Evolutionary conservation across 2,888 invertebrate species (phyloP).

Genomic region (Portevinia maculata): DNA sequence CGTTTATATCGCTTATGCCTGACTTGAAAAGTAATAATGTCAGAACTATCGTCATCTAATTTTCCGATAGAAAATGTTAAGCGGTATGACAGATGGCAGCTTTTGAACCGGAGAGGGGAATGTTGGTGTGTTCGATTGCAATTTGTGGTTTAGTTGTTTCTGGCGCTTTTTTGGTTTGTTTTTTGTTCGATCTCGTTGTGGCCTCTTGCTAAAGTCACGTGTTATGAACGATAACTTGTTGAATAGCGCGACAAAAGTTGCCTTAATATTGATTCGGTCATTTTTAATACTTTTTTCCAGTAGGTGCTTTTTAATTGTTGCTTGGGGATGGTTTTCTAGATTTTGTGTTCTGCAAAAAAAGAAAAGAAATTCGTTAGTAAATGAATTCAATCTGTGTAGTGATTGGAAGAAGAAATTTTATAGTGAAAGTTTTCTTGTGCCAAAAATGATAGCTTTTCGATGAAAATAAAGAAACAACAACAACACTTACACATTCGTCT

Average conservation of each 20-base stretch:
- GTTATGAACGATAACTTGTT: constrained; percentile 60
- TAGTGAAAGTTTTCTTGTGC: no score
- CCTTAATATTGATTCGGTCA: constrained; percentile 47
- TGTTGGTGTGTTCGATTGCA: constrained; percentile 31
- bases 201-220: constrained; percentile 31
- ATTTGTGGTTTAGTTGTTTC: constrained; percentile 1
- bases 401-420: neutral
- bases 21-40: constrained; percentile 1
- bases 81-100: constrained; percentile 13
- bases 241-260: constrained; percentile 45
- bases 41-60: constrained; percentile 19
- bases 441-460: no score
- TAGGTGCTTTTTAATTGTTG: constrained; percentile 18
- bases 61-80: neutral
- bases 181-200: constrained; percentile 25
- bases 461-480: no score
- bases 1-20: constrained; percentile 10
- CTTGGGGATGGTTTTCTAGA: neutral
- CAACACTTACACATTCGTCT: no score
- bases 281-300: constrained; percentile 45
- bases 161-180: constrained; percentile 8
- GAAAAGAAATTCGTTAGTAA: neutral
- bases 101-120: constrained; percentile 66
- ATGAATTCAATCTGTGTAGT: neutral
- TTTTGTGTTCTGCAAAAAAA: constrained; percentile 39